phyloP scores from a whole-genome alignment of 2,797 vertebrate genomes.

The Peromyscus eremicus region DNA sequence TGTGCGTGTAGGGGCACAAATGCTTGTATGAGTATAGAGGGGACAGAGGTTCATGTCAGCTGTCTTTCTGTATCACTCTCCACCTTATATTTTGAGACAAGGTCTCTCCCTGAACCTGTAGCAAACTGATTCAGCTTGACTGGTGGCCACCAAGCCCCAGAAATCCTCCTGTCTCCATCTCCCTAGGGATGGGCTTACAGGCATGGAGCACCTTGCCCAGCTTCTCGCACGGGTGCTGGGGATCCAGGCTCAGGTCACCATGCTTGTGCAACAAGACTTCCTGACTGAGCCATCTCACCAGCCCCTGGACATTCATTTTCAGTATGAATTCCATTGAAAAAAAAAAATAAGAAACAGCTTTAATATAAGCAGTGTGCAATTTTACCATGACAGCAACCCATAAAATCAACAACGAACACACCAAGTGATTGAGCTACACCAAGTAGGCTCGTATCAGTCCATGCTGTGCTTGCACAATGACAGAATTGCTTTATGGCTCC shows the following conservation, averaged over 20 bases:
- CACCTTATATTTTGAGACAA: background rate
- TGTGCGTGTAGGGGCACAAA: background rate
- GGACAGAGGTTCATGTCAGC: no score
- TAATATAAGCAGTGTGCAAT: background rate
- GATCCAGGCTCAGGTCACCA: background rate
- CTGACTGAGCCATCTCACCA: background rate
- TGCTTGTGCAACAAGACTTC: background rate
- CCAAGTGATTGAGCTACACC: rapidly evolving
- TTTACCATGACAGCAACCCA: background rate
- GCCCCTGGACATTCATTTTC: background rate
- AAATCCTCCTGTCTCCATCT: background rate
- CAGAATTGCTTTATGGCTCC: no score
- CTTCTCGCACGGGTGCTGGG: background rate
- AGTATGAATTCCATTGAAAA: background rate
- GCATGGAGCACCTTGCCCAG: background rate
- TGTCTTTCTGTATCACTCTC: background rate
- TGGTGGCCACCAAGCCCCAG: background rate
- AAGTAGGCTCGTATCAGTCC: background rate
- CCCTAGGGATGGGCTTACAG: background rate
- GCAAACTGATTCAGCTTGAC: background rate
- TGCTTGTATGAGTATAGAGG: background rate
- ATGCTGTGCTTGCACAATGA: background rate
- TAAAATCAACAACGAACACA: background rate
- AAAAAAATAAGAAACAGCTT: background rate
- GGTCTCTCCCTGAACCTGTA: background rate